Evolutionary conservation across 2,113 vertebrate genomes (phyloP), one percentile per base, ranked within the genome.

Genomic region (Nesogale talazaci): DNA sequence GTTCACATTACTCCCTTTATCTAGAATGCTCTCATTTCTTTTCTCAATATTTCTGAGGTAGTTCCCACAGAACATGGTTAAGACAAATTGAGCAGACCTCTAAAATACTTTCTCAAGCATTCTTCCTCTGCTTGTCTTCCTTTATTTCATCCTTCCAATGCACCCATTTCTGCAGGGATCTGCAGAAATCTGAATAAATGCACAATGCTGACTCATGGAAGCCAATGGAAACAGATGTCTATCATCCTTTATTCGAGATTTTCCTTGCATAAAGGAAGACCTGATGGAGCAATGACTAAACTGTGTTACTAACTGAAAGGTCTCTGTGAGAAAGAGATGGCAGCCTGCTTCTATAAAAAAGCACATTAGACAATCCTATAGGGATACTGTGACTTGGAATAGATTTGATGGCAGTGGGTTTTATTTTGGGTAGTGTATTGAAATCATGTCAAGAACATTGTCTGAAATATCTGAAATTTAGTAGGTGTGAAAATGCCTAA

Each of bases 401-500:
- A 4, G 11, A 67, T 4, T 31, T 12, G 10, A 31, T 11, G 65
- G 65, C 65, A 31, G 65, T 67, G 65, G 17, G 17, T 63, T 63
- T 63, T 27, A 25, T 25, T 63, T 12, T 34, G n/a, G 46, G 31
- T 70, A 34, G 40, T 81, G 7, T 27, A 61, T 22, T 61, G 59
- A 63, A 63, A 52, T 7, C 23, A 88, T 82, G 46, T 77, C 67
- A 89, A 83, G 34, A 59, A 70, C 40, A 83, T 83, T 90, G 67
- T 76, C 31, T 89, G 29, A 81, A 95, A 67, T 7, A 59, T 84
- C 15, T 72, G n/a, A 94, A 95, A 93, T 83, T 91, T 42, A 91
- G 67, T 46, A 84, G 82, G 86, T 79, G 29, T 82, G 14, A 12
- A 93, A 89, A 91, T 79, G 23, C 14, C 67, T 10, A 80, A 75